phyloP scores from a whole-genome alignment of 2,113 vertebrate species.

The Cygnus atratus region DNA sequence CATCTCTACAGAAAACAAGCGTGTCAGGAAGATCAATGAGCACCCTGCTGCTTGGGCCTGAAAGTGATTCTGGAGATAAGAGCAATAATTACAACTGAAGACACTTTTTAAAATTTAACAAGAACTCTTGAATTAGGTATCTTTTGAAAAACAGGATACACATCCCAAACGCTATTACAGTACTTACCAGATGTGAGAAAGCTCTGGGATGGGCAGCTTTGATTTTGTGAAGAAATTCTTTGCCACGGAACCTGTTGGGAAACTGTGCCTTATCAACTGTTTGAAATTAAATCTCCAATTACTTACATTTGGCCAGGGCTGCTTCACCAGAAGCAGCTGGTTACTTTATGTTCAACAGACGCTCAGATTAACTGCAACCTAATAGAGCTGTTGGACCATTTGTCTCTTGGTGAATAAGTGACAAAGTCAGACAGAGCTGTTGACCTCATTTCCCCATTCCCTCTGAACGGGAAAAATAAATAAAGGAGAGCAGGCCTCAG shows the following conservation, averaged over 20 bases:
- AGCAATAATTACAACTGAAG: slow-evolving; percentile 43
- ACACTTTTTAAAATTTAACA: slow-evolving; percentile 13
- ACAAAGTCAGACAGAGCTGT: slow-evolving; percentile 1
- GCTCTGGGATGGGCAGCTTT: slow-evolving; percentile 93
- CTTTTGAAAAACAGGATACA: not conserved
- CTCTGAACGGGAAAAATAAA: slow-evolving; percentile 17
- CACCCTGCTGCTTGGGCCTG: slow-evolving; percentile 18
- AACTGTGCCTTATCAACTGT: not conserved
- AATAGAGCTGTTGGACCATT: not conserved
- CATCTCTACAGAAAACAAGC: slow-evolving; percentile 40
- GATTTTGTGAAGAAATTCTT: slow-evolving; percentile 99
- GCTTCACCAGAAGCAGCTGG: not conserved
- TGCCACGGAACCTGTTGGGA: slow-evolving; percentile 86
- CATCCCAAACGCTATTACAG: not conserved
- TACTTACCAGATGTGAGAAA: slow-evolving; percentile 96
- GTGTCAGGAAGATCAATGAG: slow-evolving; percentile 19
- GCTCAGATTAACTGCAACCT: not conserved
- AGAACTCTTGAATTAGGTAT: not conserved
- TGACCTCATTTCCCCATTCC: slow-evolving; percentile 30
- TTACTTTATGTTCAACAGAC: not conserved
- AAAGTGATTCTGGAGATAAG: slow-evolving; percentile 38
- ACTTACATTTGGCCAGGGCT: not conserved
- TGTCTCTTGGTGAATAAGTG: not conserved
- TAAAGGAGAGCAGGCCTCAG: not conserved
- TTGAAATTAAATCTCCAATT: not conserved